These are phyloP conservation scores for Caenorhabditis tropicalis DNA, from an alignment of 1,140 invertebrate genomes.

Conservation along the genomic window DNA sequence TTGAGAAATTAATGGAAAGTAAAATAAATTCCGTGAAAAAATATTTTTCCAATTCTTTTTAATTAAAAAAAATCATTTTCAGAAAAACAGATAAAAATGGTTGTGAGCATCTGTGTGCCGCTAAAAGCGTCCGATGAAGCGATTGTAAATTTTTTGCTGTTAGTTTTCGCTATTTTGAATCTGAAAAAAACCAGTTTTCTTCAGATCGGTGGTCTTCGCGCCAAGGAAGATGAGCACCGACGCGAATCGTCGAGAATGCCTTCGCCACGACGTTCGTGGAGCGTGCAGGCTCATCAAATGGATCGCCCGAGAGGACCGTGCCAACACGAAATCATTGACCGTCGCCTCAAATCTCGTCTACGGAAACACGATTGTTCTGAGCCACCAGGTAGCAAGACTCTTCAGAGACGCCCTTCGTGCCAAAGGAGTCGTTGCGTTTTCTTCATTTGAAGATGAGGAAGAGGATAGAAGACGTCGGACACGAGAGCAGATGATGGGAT, in stretches of 20 bases:
- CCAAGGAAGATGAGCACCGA: not conserved
- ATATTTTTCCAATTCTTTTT: too few species aligned
- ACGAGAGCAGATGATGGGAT: not conserved
- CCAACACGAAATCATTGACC: not conserved
- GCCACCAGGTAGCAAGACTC: not conserved
- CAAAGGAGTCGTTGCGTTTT: not conserved
- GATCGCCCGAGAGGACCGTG: too few species aligned
- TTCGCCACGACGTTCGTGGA: not conserved
- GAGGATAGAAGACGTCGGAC: not conserved
- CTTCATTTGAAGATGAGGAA: not conserved
- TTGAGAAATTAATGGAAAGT: too few species aligned
- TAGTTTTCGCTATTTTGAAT: too few species aligned
- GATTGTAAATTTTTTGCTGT: not conserved
- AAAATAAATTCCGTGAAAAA: too few species aligned
- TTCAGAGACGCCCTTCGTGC: too few species aligned
- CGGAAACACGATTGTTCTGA: slow-evolving; percentile 15
- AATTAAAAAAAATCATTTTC: too few species aligned
- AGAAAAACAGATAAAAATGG: not conserved
- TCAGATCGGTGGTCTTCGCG: not conserved
- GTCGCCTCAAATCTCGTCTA: not conserved
- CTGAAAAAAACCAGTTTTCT: not conserved
- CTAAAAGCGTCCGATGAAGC: slow-evolving; percentile 2
- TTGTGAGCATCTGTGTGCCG: not conserved
- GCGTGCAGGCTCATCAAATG: not conserved
- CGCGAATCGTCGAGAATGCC: not conserved